Evolutionary conservation across 2,888 invertebrate species (phyloP).

Genomic region (Boloria selene): DNA sequence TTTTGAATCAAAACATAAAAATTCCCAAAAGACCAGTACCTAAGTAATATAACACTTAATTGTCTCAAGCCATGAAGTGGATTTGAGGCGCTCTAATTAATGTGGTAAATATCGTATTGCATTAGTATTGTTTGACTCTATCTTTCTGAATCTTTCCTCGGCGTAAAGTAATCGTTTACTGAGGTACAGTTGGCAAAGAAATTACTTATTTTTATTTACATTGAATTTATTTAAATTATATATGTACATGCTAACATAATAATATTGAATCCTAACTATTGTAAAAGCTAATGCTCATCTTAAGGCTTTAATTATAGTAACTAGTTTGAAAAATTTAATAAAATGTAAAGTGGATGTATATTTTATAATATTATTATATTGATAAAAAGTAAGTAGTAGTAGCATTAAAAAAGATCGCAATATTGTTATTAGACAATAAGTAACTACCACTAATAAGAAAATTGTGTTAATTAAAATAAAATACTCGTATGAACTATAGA

Average conservation of each 20-base stretch:
- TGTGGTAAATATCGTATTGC: constrained; percentile 60
- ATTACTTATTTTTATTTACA: constrained; percentile 9
- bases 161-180: constrained; percentile 58
- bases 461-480: not conserved
- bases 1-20: constrained; percentile 24
- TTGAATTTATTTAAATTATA: not conserved
- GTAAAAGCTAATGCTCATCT: too few species aligned
- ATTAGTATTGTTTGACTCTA: constrained; percentile 51
- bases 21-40: constrained; percentile 36
- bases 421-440: too few species aligned
- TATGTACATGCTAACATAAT: too few species aligned
- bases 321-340: too few species aligned
- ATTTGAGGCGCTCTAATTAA: constrained; percentile 65
- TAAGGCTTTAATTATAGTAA: too few species aligned
- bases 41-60: constrained; percentile 41
- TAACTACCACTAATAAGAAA: not conserved
- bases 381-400: too few species aligned
- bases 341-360: too few species aligned
- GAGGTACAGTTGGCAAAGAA: constrained; percentile 51
- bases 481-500: not conserved
- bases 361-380: too few species aligned
- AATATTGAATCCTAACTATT: too few species aligned
- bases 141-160: constrained; percentile 73
- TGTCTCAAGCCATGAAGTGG: constrained; percentile 41
- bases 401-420: too few species aligned